Conservation (phyloP, 2,888 invertebrate species). For the Marronus borbonicus region DNA sequence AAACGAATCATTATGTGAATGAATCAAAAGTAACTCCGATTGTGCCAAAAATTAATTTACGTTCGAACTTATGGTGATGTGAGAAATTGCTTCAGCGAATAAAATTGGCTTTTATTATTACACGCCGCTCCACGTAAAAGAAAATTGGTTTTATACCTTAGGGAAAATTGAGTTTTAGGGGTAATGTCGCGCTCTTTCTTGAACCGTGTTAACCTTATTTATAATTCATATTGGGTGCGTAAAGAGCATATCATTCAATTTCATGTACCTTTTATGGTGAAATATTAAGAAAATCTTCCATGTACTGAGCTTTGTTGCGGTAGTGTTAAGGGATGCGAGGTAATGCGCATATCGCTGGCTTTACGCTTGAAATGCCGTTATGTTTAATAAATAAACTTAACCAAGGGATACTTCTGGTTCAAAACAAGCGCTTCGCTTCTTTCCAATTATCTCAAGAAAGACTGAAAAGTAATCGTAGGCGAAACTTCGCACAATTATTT, state of each 20-base stretch:
- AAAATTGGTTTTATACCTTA: slow-evolving; percentile 42
- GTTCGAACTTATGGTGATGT: slow-evolving; percentile 23
- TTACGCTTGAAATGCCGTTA: neutral
- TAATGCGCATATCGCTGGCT: neutral
- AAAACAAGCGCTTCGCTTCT: no score
- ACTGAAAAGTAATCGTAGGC: neutral
- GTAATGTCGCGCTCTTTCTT: slow-evolving; percentile 36
- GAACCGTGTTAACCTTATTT: slow-evolving; percentile 36
- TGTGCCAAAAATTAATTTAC: slow-evolving; percentile 30
- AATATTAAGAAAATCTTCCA: slow-evolving; percentile 1
- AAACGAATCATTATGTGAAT: no score
- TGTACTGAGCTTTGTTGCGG: neutral
- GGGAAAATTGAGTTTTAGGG: slow-evolving; percentile 38
- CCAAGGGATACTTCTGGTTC: neutral
- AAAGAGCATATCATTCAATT: slow-evolving; percentile 41
- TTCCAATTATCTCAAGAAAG: no score
- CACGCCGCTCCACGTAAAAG: slow-evolving; percentile 20
- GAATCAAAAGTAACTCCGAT: slow-evolving; percentile 12
- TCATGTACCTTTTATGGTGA: slow-evolving; percentile 20
- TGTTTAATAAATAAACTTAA: neutral
- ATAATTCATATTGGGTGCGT: slow-evolving; percentile 40
- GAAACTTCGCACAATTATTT: neutral
- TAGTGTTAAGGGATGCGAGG: neutral
- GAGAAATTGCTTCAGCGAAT: slow-evolving; percentile 43
- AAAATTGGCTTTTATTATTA: slow-evolving; percentile 41